Percentiles rank a stretch among this genome's conserved stretches.
Evolutionary conservation across 2,113 vertebrate genomes (phyloP).

Genomic region (Pachycephala philippinensis): DNA sequence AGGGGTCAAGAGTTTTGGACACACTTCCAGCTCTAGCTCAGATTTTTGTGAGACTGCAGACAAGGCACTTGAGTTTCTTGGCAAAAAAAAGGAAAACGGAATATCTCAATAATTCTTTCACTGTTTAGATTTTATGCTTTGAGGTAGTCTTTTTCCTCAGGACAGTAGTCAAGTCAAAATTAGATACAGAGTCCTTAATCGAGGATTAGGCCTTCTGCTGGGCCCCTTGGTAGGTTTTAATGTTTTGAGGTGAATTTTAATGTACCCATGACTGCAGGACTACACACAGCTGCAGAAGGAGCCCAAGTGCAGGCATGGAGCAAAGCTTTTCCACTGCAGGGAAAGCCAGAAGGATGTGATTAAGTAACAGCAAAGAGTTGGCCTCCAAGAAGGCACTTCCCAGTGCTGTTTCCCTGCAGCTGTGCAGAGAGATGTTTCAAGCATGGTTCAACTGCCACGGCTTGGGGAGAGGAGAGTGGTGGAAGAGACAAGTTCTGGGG

Average conservation of each 20-base stretch:
- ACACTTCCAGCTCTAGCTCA: not conserved
- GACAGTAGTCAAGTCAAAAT: not conserved
- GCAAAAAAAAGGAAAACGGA: not conserved
- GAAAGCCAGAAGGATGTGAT: not conserved
- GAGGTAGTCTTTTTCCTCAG: not conserved
- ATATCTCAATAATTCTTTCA: not conserved
- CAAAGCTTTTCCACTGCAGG: not conserved
- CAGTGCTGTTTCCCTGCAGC: not conserved
- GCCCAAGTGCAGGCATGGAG: fast-evolving
- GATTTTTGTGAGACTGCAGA: not conserved
- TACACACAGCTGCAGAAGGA: not conserved
- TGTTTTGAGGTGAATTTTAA: not conserved
- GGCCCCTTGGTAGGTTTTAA: not conserved
- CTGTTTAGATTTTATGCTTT: not conserved
- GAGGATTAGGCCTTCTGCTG: not conserved
- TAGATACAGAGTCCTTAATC: not conserved
- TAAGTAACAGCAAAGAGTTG: not conserved
- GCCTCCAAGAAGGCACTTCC: not conserved
- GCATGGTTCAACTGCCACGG: fast-evolving
- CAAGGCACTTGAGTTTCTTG: not conserved
- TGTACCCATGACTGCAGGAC: not conserved
- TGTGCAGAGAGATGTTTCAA: not conserved
- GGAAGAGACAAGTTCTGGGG: not conserved
- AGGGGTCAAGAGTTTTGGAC: not conserved
- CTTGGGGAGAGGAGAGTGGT: not conserved